Evolutionary conservation across 2,113 vertebrate genomes (phyloP).

Genomic region (Python bivittatus): DNA sequence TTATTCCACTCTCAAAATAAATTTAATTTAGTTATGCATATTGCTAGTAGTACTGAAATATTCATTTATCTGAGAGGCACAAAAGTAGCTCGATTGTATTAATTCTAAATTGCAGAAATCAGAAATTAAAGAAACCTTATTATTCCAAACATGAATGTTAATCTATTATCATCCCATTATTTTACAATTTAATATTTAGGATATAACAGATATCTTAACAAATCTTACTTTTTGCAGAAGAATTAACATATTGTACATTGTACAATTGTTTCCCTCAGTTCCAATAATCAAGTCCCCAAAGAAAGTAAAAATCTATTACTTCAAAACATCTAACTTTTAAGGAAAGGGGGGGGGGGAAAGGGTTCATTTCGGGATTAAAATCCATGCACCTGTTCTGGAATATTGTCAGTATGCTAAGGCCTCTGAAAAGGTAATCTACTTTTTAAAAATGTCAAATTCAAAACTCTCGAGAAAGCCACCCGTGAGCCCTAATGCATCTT

Average conservation of each 20-base stretch:
- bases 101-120: background rate
- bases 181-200: background rate
- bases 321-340: background rate
- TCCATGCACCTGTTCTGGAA: conserved; percentile 25
- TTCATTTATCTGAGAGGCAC: background rate
- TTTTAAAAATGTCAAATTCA: background rate
- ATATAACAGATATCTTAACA: background rate
- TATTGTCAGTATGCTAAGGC: background rate
- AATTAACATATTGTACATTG: background rate
- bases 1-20: background rate
- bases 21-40: background rate
- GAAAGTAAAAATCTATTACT: background rate
- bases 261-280: background rate
- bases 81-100: background rate
- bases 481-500: background rate
- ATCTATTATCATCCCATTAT: background rate
- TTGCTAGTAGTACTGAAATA: background rate
- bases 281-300: background rate
- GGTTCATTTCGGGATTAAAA: background rate
- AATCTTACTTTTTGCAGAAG: background rate
- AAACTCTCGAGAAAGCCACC: background rate
- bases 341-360: background rate
- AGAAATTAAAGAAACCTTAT: background rate
- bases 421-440: background rate
- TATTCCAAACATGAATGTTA: background rate